A percentile compares a stretch with the other conserved stretches of the same genome.
Evolutionary conservation across 2,797 vertebrate genomes (phyloP).

Genomic region (Acanthopagrus latus): DNA sequence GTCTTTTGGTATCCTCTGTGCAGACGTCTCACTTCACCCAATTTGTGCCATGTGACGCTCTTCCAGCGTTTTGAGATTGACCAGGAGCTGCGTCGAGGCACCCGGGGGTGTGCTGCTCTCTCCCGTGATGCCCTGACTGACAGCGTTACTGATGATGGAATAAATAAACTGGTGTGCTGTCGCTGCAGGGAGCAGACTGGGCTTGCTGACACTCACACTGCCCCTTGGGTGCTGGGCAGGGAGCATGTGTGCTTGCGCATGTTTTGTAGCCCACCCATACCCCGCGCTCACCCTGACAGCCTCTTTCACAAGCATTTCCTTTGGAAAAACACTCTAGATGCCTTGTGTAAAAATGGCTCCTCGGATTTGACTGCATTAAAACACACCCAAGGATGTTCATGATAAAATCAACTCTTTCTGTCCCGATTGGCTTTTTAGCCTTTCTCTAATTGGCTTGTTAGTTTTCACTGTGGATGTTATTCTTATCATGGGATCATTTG

Average conservation of each 20-base stretch:
- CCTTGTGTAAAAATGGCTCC: background rate
- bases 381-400: background rate
- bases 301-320: background rate
- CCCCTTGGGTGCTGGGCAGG: background rate
- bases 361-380: background rate
- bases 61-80: background rate
- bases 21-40: no score
- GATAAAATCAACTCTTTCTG: rapidly evolving
- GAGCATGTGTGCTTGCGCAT: background rate
- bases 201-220: conserved; percentile 24
- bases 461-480: background rate
- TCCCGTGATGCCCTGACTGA: conserved; percentile 17
- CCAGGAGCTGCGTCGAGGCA: background rate
- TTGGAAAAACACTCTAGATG: background rate
- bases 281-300: background rate
- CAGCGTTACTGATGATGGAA: conserved; percentile 31
- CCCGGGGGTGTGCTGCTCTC: background rate
- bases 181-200: conserved; percentile 10
- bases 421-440: background rate
- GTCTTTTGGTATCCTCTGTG: no score
- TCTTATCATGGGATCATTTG: background rate
- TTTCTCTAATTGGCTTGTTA: background rate
- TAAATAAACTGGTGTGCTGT: conserved; percentile 22
- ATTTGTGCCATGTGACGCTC: background rate
- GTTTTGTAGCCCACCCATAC: background rate